Conservation (phyloP, 2,888 invertebrate species). For the Hypercompe scribonia region DNA sequence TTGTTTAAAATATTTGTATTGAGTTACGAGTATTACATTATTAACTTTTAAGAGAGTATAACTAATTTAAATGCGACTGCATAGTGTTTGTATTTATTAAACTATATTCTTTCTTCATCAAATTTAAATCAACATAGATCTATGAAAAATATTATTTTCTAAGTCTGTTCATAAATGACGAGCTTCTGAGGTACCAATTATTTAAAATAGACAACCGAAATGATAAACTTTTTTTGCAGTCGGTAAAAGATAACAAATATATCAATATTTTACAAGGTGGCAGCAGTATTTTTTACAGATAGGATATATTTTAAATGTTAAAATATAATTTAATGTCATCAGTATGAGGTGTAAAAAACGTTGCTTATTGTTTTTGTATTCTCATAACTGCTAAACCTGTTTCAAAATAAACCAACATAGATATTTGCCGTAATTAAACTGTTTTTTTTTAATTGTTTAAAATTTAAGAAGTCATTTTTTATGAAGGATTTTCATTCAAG, state of each 20-base stretch:
- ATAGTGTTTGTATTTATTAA: not conserved
- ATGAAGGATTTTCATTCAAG: not conserved
- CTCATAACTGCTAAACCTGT: no score
- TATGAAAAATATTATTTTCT: no score
- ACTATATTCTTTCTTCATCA: not conserved
- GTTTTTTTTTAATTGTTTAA: no score
- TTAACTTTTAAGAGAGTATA: not conserved
- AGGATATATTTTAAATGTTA: not conserved
- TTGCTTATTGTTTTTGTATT: no score
- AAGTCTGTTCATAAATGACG: no score
- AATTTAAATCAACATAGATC: no score
- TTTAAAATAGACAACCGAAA: no score
- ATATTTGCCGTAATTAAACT: no score
- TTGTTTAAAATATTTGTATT: constrained; percentile 55
- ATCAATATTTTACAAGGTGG: constrained; percentile 1
- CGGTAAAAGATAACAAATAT: constrained; percentile 30
- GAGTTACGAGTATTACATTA: constrained; percentile 39
- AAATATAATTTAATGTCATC: not conserved
- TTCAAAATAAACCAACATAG: no score
- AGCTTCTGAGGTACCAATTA: no score
- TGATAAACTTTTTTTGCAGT: no score
- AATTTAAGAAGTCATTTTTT: not conserved
- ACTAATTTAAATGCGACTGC: not conserved
- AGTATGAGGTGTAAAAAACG: no score
- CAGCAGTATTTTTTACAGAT: not conserved